phyloP scores from a whole-genome alignment of 2,888 invertebrate species.

The Pasiphila rectangulata region DNA sequence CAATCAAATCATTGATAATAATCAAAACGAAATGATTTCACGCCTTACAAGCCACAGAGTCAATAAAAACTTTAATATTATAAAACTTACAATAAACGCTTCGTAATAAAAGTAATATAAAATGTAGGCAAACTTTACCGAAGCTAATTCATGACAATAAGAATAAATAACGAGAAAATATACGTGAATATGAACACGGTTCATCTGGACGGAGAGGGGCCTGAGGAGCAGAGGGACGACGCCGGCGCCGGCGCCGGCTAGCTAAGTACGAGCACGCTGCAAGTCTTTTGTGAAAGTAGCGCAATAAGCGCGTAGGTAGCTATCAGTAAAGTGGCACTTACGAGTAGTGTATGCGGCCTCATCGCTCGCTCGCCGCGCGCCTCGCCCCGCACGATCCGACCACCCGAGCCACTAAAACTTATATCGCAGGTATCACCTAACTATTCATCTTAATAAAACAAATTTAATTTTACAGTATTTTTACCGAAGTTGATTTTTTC shows the following conservation, averaged over 20 bases:
- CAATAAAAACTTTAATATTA: constrained; percentile 23
- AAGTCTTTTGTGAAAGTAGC: constrained; percentile 37
- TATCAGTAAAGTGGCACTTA: constrained; percentile 35
- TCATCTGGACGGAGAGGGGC: constrained; percentile 75
- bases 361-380: not conserved
- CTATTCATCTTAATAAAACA: constrained; percentile 70
- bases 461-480: constrained; percentile 63
- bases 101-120: constrained; percentile 27
- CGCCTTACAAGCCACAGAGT: constrained; percentile 31
- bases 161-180: constrained; percentile 48
- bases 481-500: constrained; percentile 61
- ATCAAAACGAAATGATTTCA: constrained; percentile 15
- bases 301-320: constrained; percentile 43
- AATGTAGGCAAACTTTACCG: constrained; percentile 42
- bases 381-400: constrained; percentile 32
- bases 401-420: constrained; percentile 53
- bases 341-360: constrained; percentile 14
- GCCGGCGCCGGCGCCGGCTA: not conserved
- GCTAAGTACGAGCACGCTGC: constrained; percentile 9
- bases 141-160: constrained; percentile 49
- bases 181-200: constrained; percentile 70
- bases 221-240: constrained; percentile 33
- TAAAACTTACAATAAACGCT: constrained; percentile 25
- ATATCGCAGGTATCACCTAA: constrained; percentile 61
- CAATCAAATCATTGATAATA: constrained; percentile 21